These are phyloP conservation scores for Leuciscus waleckii DNA, from an alignment of 2,797 vertebrate species.

Conservation along the genomic window DNA sequence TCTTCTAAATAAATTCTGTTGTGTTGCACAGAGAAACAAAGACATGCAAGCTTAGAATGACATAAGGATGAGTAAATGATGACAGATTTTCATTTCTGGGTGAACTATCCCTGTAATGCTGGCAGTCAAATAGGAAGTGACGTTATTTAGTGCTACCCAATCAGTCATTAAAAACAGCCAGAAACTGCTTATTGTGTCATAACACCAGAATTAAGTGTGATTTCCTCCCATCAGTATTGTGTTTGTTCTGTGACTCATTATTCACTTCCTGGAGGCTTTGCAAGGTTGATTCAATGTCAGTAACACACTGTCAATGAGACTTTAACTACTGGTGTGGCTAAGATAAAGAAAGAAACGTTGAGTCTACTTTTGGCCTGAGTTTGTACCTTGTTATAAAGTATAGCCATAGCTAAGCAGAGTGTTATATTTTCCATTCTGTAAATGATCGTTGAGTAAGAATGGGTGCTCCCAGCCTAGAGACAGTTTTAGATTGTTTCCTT, in stretches of 20 bases:
- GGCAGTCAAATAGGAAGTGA: slow-evolving; percentile 65
- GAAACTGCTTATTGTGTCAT: slow-evolving; percentile 17
- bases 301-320: not conserved
- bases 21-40: not conserved
- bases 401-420: slow-evolving; percentile 35
- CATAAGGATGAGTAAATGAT: not conserved
- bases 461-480: slow-evolving; percentile 14
- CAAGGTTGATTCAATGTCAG: slow-evolving; percentile 12
- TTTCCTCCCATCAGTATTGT: slow-evolving; percentile 32
- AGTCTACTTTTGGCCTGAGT: slow-evolving; percentile 17
- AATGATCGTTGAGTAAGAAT: slow-evolving; percentile 24
- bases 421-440: slow-evolving; percentile 34
- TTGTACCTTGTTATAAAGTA: slow-evolving; percentile 5
- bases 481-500: slow-evolving; percentile 11
- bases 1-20: not conserved
- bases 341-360: slow-evolving; percentile 7
- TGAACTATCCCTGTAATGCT: slow-evolving; percentile 19
- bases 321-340: slow-evolving; percentile 40
- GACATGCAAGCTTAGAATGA: not conserved
- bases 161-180: slow-evolving; percentile 11
- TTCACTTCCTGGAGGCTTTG: slow-evolving; percentile 34
- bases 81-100: not conserved
- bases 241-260: slow-evolving; percentile 47
- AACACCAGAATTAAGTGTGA: not conserved
- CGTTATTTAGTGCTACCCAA: slow-evolving; percentile 51